phyloP scores from a whole-genome alignment of 2,113 vertebrate species.

The Promerops cafer region DNA sequence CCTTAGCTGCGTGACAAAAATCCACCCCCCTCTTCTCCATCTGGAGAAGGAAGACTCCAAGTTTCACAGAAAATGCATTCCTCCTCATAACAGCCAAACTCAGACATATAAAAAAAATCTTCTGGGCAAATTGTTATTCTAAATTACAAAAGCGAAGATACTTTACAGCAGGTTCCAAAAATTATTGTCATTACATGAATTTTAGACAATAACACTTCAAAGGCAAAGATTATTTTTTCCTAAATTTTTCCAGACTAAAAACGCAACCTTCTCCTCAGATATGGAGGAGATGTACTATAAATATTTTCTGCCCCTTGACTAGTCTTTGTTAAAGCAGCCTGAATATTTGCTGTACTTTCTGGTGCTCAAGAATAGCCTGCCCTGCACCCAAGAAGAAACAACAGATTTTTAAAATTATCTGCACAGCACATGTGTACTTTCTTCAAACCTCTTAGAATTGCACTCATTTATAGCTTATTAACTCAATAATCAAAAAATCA shows the following conservation, averaged over 20 bases:
- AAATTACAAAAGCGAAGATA: background rate
- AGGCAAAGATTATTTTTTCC: background rate
- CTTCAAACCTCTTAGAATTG: background rate
- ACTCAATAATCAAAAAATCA: background rate
- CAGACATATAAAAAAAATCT: background rate
- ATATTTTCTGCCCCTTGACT: background rate
- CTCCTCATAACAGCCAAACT: background rate
- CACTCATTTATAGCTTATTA: background rate
- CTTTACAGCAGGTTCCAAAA: background rate
- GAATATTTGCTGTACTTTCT: background rate
- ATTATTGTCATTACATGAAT: background rate
- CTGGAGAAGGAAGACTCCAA: background rate
- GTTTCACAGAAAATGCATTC: background rate
- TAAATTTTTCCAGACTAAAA: background rate
- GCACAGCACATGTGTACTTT: background rate
- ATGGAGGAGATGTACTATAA: background rate
- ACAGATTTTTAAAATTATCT: background rate
- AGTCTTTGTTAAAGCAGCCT: background rate
- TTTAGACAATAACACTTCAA: background rate
- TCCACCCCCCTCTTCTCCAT: fast-evolving
- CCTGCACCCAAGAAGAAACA: background rate
- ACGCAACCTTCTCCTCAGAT: background rate
- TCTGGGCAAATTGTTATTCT: background rate
- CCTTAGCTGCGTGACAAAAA: background rate
- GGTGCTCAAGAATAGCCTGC: background rate